Evolutionary conservation across 1,140 invertebrate species (phyloP).

Genomic region (Drosophila arawakana): DNA sequence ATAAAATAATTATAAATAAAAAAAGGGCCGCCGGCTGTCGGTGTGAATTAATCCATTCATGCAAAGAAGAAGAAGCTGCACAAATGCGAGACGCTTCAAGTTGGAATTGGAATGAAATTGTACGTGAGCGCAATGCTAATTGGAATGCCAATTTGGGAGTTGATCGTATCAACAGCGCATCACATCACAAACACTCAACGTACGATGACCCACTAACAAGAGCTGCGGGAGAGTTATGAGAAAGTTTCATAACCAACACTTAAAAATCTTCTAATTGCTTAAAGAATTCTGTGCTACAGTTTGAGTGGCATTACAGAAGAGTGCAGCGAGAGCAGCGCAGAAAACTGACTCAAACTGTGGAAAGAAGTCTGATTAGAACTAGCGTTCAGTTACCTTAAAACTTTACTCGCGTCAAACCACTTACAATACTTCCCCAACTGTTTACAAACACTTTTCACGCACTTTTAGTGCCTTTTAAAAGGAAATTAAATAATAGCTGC

Average conservation of each 20-base stretch:
- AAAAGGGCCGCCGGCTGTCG: constrained; percentile 29
- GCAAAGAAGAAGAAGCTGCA: constrained; percentile 36
- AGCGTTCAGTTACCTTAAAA: too few relatives aligned
- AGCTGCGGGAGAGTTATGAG: constrained; percentile 31
- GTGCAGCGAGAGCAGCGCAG: too few relatives aligned
- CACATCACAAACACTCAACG: constrained; percentile 14
- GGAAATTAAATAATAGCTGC: constrained; percentile 8
- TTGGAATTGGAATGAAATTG: constrained; percentile 19
- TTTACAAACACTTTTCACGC: background rate
- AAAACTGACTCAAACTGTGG: too few relatives aligned
- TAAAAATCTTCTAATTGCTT: constrained; percentile 64
- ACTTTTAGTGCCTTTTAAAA: constrained; percentile 5
- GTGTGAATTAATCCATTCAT: constrained; percentile 52
- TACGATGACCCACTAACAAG: constrained; percentile 31
- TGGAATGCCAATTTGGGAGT: constrained; percentile 37
- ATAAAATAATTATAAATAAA: constrained; percentile 74
- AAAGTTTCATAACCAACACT: constrained; percentile 53
- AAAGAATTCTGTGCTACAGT: constrained; percentile 16
- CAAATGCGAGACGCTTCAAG: constrained; percentile 29
- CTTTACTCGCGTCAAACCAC: background rate
- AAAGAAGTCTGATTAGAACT: too few relatives aligned
- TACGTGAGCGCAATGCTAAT: constrained; percentile 40
- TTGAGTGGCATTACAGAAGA: constrained; percentile 1
- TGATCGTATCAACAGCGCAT: constrained; percentile 29
- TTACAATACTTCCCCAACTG: background rate